These are phyloP conservation scores for Girardinichthys multiradiatus DNA, from an alignment of 2,113 vertebrate species.

Conservation along the genomic window DNA sequence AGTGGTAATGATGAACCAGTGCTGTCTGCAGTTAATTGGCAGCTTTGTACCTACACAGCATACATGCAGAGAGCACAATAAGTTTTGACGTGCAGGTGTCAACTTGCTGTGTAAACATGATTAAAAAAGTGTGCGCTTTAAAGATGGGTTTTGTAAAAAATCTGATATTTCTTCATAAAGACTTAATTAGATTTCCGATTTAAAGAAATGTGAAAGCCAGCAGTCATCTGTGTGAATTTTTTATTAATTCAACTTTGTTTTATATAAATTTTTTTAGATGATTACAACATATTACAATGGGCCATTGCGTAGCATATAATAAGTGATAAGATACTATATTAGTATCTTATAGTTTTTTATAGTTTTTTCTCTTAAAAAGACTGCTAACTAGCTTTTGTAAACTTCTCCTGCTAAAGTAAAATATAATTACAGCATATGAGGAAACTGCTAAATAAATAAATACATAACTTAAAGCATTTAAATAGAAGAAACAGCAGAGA, in stretches of 20 bases:
- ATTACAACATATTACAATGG: too few species aligned
- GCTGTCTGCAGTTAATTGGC: conserved; percentile 39
- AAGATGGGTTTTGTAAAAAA: background rate
- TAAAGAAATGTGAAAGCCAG: background rate
- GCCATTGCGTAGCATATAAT: too few species aligned
- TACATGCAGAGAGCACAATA: background rate
- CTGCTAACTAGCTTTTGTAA: too few species aligned
- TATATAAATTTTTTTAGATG: too few species aligned
- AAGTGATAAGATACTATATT: too few species aligned
- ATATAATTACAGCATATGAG: background rate
- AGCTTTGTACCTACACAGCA: conserved; percentile 19
- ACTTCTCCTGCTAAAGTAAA: background rate
- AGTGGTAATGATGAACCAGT: conserved; percentile 49
- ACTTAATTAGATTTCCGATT: background rate
- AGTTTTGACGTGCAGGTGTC: conserved; percentile 15
- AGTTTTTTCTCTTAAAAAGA: too few species aligned
- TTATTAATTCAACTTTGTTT: too few species aligned
- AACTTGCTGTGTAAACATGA: background rate
- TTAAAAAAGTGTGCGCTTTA: background rate
- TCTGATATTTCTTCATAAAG: background rate
- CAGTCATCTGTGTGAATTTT: too few species aligned
- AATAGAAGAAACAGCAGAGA: background rate
- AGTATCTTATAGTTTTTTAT: too few species aligned
- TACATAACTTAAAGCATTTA: background rate
- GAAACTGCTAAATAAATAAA: background rate